phyloP scores from a whole-genome alignment of 2,113 vertebrate species.

The Mobula hypostoma region DNA sequence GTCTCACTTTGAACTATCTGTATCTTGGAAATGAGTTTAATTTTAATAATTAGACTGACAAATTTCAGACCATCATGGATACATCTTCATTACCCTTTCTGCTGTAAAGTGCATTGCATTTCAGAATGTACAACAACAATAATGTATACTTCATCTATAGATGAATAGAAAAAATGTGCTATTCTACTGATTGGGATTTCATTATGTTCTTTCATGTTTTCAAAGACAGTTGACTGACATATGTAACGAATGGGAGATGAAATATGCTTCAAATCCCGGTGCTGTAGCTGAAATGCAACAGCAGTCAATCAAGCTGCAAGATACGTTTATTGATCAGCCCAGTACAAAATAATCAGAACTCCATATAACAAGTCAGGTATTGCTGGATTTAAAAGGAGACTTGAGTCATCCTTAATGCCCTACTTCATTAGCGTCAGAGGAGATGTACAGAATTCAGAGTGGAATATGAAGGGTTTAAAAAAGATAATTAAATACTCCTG shows the following conservation, averaged over 20 bases:
- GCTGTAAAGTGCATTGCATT: not conserved
- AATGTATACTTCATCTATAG: not conserved
- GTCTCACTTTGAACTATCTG: conserved; percentile 22
- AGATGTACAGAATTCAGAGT: conserved; percentile 2
- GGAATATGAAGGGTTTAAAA: not conserved
- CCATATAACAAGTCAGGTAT: not conserved
- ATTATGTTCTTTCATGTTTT: not conserved
- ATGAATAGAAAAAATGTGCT: conserved; percentile 5
- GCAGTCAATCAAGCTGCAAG: not conserved
- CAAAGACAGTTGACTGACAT: not conserved
- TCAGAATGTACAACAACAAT: not conserved
- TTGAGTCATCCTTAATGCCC: not conserved
- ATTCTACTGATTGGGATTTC: not conserved
- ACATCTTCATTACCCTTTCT: conserved; percentile 14
- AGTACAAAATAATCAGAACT: not conserved
- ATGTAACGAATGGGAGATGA: too few relatives aligned
- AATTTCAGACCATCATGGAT: not conserved
- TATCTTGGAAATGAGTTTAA: conserved; percentile 9
- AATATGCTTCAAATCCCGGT: not conserved
- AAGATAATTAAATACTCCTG: not conserved
- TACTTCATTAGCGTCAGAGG: not conserved
- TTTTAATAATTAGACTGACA: not conserved
- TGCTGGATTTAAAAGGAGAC: not conserved
- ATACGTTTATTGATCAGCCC: not conserved
- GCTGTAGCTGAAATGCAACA: not conserved